phyloP scores from a whole-genome alignment of 2,797 vertebrate genomes.

The Bovichtus diacanthus region DNA sequence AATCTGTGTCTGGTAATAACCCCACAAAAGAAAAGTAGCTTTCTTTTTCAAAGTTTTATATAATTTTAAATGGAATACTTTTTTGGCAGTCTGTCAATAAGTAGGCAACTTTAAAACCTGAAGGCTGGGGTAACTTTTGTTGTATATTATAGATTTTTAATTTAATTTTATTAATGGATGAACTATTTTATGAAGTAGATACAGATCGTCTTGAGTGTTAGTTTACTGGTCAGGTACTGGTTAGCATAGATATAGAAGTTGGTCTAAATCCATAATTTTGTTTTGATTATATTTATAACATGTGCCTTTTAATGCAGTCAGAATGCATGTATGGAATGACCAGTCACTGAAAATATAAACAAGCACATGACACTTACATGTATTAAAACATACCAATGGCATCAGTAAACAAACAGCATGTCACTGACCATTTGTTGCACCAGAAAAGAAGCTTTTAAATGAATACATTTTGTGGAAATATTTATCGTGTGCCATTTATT shows the following conservation, averaged over 20 bases:
- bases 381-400: neutral
- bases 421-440: neutral
- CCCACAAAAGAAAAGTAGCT: neutral
- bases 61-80: neutral
- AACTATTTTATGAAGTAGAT: neutral
- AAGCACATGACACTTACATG: neutral
- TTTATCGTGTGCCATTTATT: neutral
- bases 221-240: neutral
- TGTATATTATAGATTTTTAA: neutral
- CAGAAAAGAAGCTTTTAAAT: neutral
- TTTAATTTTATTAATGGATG: neutral
- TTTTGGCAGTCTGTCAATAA: neutral
- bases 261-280: neutral
- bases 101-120: neutral
- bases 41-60: neutral
- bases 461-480: neutral
- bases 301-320: neutral
- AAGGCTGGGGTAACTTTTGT: neutral
- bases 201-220: neutral
- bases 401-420: neutral
- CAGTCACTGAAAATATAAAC: neutral
- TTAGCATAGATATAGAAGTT: neutral
- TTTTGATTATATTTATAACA: neutral
- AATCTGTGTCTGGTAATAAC: neutral
- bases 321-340: neutral